Conservation (phyloP, 2,888 invertebrate species). For the Drosophila longiperda region DNA sequence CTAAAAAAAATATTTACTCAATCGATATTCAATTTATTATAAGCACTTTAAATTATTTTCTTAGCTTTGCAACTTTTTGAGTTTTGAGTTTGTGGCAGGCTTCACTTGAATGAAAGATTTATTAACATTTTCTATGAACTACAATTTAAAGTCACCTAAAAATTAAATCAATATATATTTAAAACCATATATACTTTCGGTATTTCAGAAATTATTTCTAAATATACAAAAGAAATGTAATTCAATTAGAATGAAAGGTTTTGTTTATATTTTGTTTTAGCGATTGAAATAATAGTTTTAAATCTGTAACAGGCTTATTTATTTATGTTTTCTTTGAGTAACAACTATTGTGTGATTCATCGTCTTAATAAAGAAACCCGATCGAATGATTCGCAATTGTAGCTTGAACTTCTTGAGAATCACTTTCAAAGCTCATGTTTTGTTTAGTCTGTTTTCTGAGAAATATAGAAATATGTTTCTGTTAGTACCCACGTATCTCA, state of each 20-base stretch:
- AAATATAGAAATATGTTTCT: not conserved
- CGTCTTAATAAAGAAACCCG: not conserved
- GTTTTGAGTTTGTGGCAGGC: no score
- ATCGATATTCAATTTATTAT: constrained; percentile 23
- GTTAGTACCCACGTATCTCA: not conserved
- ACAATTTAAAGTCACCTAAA: no score
- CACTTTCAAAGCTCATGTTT: not conserved
- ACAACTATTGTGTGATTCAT: not conserved
- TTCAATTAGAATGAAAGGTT: no score
- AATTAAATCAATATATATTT: no score
- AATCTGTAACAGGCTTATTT: not conserved
- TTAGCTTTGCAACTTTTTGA: not conserved
- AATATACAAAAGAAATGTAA: not conserved
- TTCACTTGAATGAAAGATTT: not conserved
- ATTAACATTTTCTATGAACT: not conserved
- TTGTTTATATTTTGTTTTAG: not conserved
- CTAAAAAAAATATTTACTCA: constrained; percentile 16
- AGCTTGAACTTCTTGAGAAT: not conserved
- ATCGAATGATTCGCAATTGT: not conserved
- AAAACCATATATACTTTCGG: no score
- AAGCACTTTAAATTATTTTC: not conserved
- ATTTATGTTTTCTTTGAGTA: not conserved
- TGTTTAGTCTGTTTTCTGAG: not conserved
- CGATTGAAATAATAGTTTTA: not conserved
- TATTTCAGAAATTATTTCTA: not conserved